Conservation (phyloP, 2,888 invertebrate genomes). For the Emesis russula region DNA sequence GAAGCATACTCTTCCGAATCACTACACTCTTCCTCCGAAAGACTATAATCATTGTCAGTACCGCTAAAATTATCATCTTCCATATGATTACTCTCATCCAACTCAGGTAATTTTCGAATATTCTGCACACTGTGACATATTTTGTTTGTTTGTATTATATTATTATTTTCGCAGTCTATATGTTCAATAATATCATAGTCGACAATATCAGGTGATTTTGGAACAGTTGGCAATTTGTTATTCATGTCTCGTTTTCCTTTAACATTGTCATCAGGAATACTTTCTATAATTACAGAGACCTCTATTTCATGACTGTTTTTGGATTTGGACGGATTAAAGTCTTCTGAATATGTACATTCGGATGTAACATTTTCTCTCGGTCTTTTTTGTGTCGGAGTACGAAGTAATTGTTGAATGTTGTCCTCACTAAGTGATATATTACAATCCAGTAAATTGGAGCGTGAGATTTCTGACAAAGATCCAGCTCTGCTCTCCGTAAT, state of each 20-base stretch:
- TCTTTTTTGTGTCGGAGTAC: conserved; percentile 66
- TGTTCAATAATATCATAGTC: conserved; percentile 72
- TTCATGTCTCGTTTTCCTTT: conserved; percentile 73
- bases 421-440: conserved; percentile 73
- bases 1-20: conserved; percentile 67
- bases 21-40: conserved; percentile 64
- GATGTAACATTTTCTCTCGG: conserved; percentile 57
- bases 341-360: conserved; percentile 43
- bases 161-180: conserved; percentile 60
- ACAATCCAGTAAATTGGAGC: conserved; percentile 82
- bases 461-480: conserved; percentile 79
- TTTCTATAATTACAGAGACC: conserved; percentile 62
- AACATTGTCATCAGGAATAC: conserved; percentile 42
- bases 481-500: conserved; percentile 77
- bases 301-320: conserved; percentile 68
- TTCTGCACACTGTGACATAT: conserved; percentile 66
- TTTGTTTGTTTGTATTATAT: conserved; percentile 67
- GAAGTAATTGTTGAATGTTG: conserved; percentile 64
- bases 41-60: conserved; percentile 50
- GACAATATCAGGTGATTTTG: conserved; percentile 68
- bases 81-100: conserved; percentile 66
- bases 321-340: conserved; percentile 63
- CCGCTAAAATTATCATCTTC: conserved; percentile 64
- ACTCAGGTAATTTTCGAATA: conserved; percentile 69
- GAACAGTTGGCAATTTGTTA: conserved; percentile 73